These are phyloP conservation scores for Melanerpes formicivorus DNA, from an alignment of 2,113 vertebrate species.

Conservation along the genomic window DNA sequence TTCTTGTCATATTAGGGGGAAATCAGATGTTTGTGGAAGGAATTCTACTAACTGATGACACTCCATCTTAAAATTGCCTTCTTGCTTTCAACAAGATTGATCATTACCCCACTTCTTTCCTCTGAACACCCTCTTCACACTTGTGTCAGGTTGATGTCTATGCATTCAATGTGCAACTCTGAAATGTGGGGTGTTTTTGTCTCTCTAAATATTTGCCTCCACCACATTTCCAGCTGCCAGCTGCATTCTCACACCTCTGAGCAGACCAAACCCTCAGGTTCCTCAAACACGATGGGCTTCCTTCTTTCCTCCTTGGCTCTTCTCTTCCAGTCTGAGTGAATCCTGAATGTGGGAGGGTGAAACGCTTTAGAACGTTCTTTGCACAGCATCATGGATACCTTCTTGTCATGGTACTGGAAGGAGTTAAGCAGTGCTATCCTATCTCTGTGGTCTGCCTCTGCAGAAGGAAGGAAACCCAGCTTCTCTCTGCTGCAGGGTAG, in stretches of 20 bases:
- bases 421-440: background rate
- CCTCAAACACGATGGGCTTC: background rate
- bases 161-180: background rate
- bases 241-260: background rate
- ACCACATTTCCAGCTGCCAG: background rate
- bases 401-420: background rate
- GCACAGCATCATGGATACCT: accelerated
- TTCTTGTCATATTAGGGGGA: background rate
- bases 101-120: background rate
- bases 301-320: background rate
- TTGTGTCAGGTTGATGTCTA: background rate
- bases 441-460: background rate
- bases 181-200: background rate
- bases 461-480: conserved; percentile 23
- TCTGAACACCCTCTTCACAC: background rate
- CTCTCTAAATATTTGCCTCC: background rate
- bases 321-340: background rate
- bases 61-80: background rate
- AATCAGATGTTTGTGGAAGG: background rate
- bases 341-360: accelerated
- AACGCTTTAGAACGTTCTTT: accelerated
- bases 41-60: background rate
- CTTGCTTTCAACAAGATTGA: background rate
- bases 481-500: background rate
- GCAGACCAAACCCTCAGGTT: background rate